These are phyloP conservation scores for Eudasyphora cyanicolor DNA, from an alignment of 2,888 invertebrate species.

Conservation along the genomic window DNA sequence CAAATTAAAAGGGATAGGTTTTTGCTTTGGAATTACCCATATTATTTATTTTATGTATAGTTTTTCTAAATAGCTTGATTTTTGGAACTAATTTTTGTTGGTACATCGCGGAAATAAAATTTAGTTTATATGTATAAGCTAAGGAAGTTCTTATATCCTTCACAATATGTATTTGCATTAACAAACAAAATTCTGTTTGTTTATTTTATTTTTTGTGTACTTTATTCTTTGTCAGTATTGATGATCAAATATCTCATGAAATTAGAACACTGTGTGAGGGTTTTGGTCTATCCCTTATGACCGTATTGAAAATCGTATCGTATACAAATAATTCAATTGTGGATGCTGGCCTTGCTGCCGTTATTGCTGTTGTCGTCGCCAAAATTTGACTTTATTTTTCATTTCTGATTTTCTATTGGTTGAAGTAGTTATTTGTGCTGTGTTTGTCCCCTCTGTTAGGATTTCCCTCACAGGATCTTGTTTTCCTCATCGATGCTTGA, in stretches of 20 bases:
- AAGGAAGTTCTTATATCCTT: no score
- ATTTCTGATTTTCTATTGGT: not conserved
- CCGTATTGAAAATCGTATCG: constrained; percentile 30
- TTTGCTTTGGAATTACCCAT: no score
- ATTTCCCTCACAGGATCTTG: not conserved
- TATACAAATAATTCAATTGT: constrained; percentile 26
- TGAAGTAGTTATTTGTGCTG: not conserved
- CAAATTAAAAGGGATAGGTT: no score
- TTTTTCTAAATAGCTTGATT: no score
- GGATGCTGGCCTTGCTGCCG: not conserved
- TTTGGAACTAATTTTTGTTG: no score
- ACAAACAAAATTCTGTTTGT: no score
- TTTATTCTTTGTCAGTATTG: not conserved
- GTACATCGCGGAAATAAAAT: no score
- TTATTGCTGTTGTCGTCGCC: not conserved
- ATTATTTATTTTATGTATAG: no score
- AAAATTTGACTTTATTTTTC: not conserved
- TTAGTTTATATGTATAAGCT: no score
- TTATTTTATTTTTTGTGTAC: constrained; percentile 18
- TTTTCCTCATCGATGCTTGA: not conserved
- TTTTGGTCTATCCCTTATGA: not conserved
- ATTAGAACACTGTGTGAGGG: not conserved
- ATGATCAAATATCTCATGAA: not conserved
- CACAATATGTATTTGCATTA: no score
- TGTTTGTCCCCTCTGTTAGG: not conserved